Evolutionary conservation across 2,113 vertebrate genomes (phyloP).

Genomic region (Esox niger): DNA sequence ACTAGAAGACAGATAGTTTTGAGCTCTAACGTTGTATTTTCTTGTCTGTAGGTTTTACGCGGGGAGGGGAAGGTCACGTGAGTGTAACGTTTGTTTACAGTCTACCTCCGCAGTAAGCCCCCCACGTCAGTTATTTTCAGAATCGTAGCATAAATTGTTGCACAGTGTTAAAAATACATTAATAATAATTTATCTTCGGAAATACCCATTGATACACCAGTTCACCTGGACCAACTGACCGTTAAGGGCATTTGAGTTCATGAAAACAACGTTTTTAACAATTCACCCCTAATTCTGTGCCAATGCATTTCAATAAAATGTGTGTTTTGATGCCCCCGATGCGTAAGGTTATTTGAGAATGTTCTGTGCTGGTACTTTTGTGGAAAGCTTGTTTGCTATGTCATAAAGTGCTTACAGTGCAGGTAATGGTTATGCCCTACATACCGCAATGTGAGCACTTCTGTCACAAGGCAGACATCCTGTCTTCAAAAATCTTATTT

Average conservation of each 20-base stretch:
- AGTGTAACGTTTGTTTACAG: not conserved
- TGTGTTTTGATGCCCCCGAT: not conserved
- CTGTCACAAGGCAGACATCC: slow-evolving; percentile 47
- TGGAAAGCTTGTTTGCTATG: slow-evolving; percentile 47
- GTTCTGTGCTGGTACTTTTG: slow-evolving; percentile 50
- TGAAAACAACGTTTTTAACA: not conserved
- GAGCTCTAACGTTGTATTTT: too few species aligned
- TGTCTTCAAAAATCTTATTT: not conserved
- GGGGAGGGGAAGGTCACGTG: too few species aligned
- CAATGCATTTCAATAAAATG: not conserved
- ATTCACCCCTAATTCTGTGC: not conserved
- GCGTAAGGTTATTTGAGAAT: not conserved
- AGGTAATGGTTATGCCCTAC: slow-evolving; percentile 55
- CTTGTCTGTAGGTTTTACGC: too few species aligned
- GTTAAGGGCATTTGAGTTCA: too few species aligned
- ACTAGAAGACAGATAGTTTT: too few species aligned
- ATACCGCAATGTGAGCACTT: slow-evolving; percentile 71
- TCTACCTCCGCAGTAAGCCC: not conserved
- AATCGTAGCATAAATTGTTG: too few species aligned
- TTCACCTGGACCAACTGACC: too few species aligned
- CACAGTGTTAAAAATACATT: not conserved
- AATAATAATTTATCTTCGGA: too few species aligned
- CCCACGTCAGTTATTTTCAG: not conserved
- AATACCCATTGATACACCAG: too few species aligned
- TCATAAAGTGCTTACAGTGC: slow-evolving; percentile 74